Evolutionary conservation across 1,140 invertebrate species (phyloP).

Genomic region (Scaptomyza pallida): DNA sequence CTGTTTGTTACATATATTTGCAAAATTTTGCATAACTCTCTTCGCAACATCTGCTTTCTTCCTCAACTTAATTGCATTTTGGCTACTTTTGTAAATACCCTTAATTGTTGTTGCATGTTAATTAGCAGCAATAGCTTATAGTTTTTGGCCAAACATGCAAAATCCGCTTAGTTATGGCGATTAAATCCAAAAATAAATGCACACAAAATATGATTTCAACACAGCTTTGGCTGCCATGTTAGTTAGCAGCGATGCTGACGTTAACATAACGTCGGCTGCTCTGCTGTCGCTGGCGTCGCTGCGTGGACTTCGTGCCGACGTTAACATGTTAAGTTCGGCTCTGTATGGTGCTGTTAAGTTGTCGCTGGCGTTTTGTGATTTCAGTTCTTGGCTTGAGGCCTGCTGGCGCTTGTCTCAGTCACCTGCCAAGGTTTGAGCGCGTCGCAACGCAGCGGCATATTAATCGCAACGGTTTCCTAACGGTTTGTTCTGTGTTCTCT

Average conservation of each 20-base stretch:
- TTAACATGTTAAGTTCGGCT: constrained; percentile 33
- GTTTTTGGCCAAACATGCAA: constrained; percentile 29
- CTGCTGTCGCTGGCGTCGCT: constrained; percentile 24
- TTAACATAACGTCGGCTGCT: constrained; percentile 44
- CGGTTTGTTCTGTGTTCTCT: constrained; percentile 15
- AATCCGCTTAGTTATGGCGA: constrained; percentile 20
- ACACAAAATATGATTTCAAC: constrained; percentile 4
- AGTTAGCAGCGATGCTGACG: constrained; percentile 16
- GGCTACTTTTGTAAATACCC: constrained; percentile 6
- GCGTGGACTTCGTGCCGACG: constrained; percentile 18
- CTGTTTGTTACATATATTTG: neutral
- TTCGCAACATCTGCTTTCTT: constrained; percentile 1
- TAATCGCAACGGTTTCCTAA: constrained; percentile 41
- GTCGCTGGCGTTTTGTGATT: constrained; percentile 29
- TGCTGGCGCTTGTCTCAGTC: constrained; percentile 62
- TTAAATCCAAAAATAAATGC: constrained; percentile 22
- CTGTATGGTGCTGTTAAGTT: constrained; percentile 22
- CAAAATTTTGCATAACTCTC: constrained; percentile 1
- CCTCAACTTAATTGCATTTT: constrained; percentile 26
- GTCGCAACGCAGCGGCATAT: constrained; percentile 62
- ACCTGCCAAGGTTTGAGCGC: constrained; percentile 67
- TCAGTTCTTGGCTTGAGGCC: constrained; percentile 61
- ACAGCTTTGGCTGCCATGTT: constrained; percentile 25
- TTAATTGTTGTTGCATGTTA: constrained; percentile 33
- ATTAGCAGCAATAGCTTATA: constrained; percentile 23